These are phyloP conservation scores for Austrofundulus limnaeus DNA, from an alignment of 2,113 vertebrate genomes.

Conservation along the genomic window DNA sequence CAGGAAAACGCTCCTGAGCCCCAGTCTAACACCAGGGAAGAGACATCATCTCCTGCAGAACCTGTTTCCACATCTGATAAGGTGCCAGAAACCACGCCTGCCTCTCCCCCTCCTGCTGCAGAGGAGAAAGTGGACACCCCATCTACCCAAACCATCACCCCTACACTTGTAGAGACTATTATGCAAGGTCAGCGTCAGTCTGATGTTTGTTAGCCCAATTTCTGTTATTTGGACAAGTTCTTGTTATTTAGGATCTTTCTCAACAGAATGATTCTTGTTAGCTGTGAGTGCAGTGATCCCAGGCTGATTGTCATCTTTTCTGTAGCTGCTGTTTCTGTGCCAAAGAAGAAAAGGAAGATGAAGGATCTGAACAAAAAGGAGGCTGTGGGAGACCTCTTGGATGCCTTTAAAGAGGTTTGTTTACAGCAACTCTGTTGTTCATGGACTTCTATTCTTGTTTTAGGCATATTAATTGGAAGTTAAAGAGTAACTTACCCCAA, in stretches of 20 bases:
- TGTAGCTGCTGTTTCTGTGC: constrained; percentile 88
- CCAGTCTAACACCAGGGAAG: constrained; percentile 33
- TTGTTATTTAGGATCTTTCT: background rate
- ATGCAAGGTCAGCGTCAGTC: constrained; percentile 80
- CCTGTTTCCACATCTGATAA: constrained; percentile 46
- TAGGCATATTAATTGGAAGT: background rate
- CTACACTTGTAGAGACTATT: constrained; percentile 78
- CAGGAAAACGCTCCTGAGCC: constrained; percentile 31
- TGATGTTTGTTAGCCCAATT: background rate
- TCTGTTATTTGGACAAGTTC: background rate
- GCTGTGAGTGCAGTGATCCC: background rate
- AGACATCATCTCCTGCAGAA: constrained; percentile 56
- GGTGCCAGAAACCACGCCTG: constrained; percentile 22
- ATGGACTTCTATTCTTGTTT: background rate
- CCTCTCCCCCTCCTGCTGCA: constrained; percentile 37
- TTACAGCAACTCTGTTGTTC: background rate
- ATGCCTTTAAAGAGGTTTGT: constrained; percentile 96
- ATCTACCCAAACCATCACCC: constrained; percentile 60
- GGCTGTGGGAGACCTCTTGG: constrained; percentile 90
- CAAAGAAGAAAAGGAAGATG: constrained; percentile 96
- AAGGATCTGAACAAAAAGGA: constrained; percentile 97
- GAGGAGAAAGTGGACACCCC: constrained; percentile 72
- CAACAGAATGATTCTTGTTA: background rate
- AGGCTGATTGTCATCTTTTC: constrained; percentile 6
- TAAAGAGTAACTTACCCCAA: too few relatives aligned